phyloP scores from a whole-genome alignment of 2,113 vertebrate genomes.

The Callospermophilus lateralis region DNA sequence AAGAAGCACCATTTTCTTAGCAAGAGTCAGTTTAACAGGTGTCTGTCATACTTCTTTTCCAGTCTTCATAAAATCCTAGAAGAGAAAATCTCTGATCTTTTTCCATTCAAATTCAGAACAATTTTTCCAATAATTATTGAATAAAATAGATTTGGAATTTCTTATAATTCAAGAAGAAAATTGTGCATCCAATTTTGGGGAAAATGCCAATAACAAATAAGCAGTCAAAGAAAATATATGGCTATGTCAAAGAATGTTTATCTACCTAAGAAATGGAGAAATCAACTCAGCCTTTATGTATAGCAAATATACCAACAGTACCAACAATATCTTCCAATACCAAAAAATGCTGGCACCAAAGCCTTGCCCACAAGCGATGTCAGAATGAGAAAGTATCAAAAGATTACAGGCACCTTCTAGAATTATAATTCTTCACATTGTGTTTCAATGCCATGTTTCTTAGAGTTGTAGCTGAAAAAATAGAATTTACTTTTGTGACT shows the following conservation, averaged over 20 bases:
- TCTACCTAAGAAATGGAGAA: not conserved
- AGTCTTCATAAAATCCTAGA: not conserved
- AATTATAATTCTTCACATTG: not conserved
- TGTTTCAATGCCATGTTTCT: not conserved
- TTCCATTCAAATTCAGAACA: not conserved
- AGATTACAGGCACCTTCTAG: not conserved
- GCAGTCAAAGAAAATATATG: not conserved
- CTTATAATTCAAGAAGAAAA: not conserved
- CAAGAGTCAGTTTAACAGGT: not conserved
- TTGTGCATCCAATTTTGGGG: too few relatives aligned
- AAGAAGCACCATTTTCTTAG: not conserved
- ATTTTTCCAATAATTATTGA: not conserved
- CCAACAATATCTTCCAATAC: not conserved
- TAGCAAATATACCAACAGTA: not conserved
- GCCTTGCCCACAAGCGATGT: not conserved
- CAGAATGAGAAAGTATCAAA: not conserved
- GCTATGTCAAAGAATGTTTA: not conserved
- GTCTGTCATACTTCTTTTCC: not conserved
- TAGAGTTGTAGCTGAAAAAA: not conserved
- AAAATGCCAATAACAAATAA: not conserved
- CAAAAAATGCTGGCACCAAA: not conserved
- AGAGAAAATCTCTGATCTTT: not conserved
- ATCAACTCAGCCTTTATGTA: not conserved
- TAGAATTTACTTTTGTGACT: not conserved
- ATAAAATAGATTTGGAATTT: not conserved